Conservation (phyloP, 2,797 vertebrate species). For the Anguilla anguilla region DNA sequence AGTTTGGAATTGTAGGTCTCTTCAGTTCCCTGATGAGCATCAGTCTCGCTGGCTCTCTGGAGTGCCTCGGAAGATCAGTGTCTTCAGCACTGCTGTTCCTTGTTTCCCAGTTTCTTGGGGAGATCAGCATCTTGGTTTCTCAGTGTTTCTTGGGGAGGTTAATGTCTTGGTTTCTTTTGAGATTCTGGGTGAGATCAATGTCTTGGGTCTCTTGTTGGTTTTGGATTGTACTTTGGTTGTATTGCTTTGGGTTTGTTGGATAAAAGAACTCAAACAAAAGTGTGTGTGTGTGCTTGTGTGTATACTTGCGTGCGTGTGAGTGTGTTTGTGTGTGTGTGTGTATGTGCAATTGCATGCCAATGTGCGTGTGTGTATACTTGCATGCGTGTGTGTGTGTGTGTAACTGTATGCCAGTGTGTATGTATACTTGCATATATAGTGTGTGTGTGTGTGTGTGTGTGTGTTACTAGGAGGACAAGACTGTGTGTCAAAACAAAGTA, state of each 20-base stretch:
- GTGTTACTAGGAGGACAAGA: neutral
- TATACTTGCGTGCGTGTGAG: too few relatives aligned
- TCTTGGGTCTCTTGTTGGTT: neutral
- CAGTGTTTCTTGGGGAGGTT: neutral
- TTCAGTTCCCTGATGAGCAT: neutral
- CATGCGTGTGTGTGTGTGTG: too few relatives aligned
- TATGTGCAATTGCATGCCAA: too few relatives aligned
- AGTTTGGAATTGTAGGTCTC: neutral
- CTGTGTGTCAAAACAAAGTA: constrained; percentile 26
- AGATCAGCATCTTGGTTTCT: neutral
- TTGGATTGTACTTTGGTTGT: neutral
- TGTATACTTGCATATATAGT: too few relatives aligned
- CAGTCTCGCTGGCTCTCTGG: neutral
- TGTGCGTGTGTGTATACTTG: too few relatives aligned
- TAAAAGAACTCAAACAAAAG: neutral
- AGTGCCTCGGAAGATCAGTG: neutral
- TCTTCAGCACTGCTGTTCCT: neutral
- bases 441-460: neutral
- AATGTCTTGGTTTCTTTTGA: neutral
- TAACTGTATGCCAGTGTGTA: too few relatives aligned
- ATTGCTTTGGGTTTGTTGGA: neutral
- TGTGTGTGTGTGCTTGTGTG: neutral
- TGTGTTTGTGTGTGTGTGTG: too few relatives aligned
- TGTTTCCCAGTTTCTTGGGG: neutral
- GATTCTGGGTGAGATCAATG: neutral